Conservation (phyloP, 1,140 invertebrate species). For the Drosophila lini region DNA sequence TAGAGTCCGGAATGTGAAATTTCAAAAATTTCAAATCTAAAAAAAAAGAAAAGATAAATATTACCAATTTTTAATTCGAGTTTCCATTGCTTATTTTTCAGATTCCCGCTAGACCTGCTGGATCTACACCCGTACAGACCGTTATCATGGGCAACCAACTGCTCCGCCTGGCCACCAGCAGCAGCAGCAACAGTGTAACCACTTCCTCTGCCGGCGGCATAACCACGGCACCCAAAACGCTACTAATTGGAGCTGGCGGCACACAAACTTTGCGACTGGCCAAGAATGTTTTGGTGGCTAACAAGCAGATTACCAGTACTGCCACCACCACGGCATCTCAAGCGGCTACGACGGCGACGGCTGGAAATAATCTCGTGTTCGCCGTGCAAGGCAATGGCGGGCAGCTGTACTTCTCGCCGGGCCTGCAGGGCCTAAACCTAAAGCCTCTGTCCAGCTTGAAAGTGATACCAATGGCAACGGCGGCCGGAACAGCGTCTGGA, state of each 20-base stretch:
- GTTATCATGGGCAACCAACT: slow-evolving; percentile 85
- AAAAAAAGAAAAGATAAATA: no score
- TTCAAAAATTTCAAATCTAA: no score
- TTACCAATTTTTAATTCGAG: no score
- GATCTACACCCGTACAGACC: slow-evolving; percentile 61
- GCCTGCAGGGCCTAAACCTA: slow-evolving; percentile 87
- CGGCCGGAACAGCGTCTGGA: slow-evolving; percentile 16
- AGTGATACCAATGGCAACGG: slow-evolving; percentile 85
- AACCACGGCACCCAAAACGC: slow-evolving; percentile 61
- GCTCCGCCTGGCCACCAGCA: slow-evolving; percentile 65
- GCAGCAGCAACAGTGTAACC: slow-evolving; percentile 28
- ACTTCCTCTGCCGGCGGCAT: slow-evolving; percentile 37
- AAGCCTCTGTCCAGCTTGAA: slow-evolving; percentile 89
- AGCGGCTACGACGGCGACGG: slow-evolving; percentile 18
- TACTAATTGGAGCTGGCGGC: slow-evolving; percentile 65
- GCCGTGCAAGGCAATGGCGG: slow-evolving; percentile 87
- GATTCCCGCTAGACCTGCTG: slow-evolving; percentile 45
- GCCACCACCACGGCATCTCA: slow-evolving; percentile 18
- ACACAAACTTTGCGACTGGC: slow-evolving; percentile 70
- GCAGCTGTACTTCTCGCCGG: slow-evolving; percentile 86
- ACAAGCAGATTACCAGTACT: slow-evolving; percentile 34
- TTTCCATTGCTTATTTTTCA: neutral
- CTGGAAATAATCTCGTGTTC: slow-evolving; percentile 86
- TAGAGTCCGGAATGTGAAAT: no score
- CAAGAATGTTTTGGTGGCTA: slow-evolving; percentile 66